Base-by-base conservation (phyloP, 2,888 invertebrate genomes). In the Catocala sponsa region DNA sequence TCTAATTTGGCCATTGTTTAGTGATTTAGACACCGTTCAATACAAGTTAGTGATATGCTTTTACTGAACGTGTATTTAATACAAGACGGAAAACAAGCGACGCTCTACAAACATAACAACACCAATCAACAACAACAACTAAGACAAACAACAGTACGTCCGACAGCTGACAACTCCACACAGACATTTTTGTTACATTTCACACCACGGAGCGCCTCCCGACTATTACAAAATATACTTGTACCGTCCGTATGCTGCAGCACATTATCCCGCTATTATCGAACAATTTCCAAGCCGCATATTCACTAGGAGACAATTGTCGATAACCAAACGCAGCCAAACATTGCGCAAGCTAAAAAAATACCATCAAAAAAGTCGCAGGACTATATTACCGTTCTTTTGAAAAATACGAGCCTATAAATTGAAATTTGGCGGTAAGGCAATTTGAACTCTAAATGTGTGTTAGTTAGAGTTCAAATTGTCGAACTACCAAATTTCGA, bases 171-270 rank as follows among this genome's bases (percentile, higher is more conserved):
- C 32, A 44, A 47, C 38, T 25, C 15, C 13, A 59, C 55, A 57
- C 44, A 35, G 7, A 38, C 35, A 38, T 38, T 38, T 52, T n/a
- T 33, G 47, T 48, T 35, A 38, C 9, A 46, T 41, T 50, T 55
- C 15, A 50, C 50, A 50, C 6, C 13, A 7, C 32, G 6, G 44
- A 42, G 53, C 52, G 42, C 46, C 54, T 52, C 15, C 41, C 15
- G 15, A 63, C 44, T 55, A 63, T 58, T 63, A 63, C 58, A 63
- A 63, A 59, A 59, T 63, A 63, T 55, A 55, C 9, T 55, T 15
- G 6, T 55, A 59, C 63, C 63, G 58, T 59, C 63, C 63, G 63
- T 63, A 46, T 63, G 63, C 55, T 59, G 63, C 63, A 50, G 12
- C 13, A 13, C 12, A 33, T 32, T 38, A 15, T 25, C 15, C 41